Evolutionary conservation across 2,113 vertebrate species (phyloP), one percentile per base, ranked within the genome.

Genomic region (Lutjanus erythropterus): DNA sequence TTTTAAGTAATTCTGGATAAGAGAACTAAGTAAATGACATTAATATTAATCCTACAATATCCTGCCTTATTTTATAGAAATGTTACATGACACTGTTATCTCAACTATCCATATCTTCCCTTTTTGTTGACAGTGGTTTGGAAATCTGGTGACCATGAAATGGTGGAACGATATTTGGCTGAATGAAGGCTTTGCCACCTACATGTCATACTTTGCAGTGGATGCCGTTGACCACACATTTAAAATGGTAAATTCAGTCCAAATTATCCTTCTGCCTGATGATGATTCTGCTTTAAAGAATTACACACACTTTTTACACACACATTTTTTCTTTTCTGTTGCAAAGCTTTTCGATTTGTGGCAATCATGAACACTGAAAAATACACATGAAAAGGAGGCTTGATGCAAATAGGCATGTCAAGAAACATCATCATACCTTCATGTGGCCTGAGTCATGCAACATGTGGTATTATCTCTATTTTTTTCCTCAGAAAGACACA

Each of bases 101-200:
- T 42, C 14, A 64, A 8, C 8, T 9, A 18, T 39, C 8, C 25
- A 4, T 23, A 53, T 37, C 1, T 65, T 46, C 18, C 67, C 3
- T 2, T 76, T 66, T 67, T 33, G 0, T 53, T 23, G 9, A 62
- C 93, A 99, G 98, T 99, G 98, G 98, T 97, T 99, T 16, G 98
- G 98, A 74, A 99, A 99, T 90, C 90, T 97, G 88, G 98, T 99
- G 84, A 99, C 98, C 0, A 94, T 99, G 90, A 92, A 78, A 6
- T 99, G 98, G 98, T 99, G 98, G 98, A 99, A 97, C 0, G 95
- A 97, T 29, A 41, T 97, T 55, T 99, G 98, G 98, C 94, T 99
- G 79, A 99, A 97, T 0, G 97, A 98, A 67, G 97, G 97, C 61
- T 97, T 99, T 0, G 96, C 97, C 46, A 96, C 95, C 1, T 99